A percentile compares a stretch with the other conserved stretches of the same genome.
These are phyloP conservation scores for Glaucomys volans DNA, from an alignment of 2,113 vertebrate genomes.

Conservation along the genomic window DNA sequence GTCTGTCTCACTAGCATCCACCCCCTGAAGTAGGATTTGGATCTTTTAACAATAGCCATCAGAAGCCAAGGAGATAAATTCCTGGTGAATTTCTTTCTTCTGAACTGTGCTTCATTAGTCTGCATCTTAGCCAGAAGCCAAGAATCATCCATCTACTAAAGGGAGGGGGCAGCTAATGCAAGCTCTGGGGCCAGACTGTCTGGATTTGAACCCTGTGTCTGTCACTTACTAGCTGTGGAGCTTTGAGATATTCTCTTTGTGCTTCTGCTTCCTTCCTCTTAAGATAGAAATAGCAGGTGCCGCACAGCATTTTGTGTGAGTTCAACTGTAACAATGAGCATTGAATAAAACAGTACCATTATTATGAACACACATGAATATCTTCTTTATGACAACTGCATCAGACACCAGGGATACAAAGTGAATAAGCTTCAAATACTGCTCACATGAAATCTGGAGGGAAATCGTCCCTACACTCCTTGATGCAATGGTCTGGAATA, in stretches of 20 bases:
- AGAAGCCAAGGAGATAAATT: slow-evolving; percentile 34
- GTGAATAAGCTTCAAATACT: background rate
- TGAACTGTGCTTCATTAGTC: background rate
- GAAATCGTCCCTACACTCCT: background rate
- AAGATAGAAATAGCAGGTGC: background rate
- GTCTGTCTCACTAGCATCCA: background rate
- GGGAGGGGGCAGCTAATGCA: background rate
- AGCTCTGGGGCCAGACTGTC: background rate
- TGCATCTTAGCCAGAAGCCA: slow-evolving; percentile 25
- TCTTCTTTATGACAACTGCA: background rate
- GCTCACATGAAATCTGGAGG: background rate
- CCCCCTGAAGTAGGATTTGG: background rate
- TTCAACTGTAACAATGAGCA: background rate
- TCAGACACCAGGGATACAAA: background rate
- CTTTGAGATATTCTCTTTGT: background rate
- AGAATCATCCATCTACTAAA: background rate
- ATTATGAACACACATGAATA: background rate
- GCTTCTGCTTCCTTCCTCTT: background rate
- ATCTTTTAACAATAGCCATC: slow-evolving; percentile 1
- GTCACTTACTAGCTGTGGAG: background rate
- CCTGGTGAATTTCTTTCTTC: background rate
- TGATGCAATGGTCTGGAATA: background rate
- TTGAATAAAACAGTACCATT: background rate
- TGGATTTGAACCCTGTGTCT: background rate
- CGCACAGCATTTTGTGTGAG: background rate